Conservation (phyloP, 2,888 invertebrate genomes). For the Drymonia ruficornis region DNA sequence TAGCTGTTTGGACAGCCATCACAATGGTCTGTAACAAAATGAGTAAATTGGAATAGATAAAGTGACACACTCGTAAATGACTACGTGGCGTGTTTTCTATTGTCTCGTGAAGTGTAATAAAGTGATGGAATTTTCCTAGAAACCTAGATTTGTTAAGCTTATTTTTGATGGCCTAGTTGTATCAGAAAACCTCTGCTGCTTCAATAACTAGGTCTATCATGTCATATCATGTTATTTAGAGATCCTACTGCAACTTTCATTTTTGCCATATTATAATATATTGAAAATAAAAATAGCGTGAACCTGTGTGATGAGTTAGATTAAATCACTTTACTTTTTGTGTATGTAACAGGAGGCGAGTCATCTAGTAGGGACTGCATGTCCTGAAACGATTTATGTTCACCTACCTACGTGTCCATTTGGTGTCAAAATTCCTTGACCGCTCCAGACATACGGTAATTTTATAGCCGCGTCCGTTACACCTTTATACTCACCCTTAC, state of each 20-base stretch:
- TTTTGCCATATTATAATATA: too few relatives aligned
- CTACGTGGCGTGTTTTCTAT: not conserved
- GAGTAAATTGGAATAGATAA: conserved; percentile 22
- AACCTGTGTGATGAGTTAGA: too few relatives aligned
- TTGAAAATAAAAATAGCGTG: too few relatives aligned
- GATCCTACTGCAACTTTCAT: too few relatives aligned
- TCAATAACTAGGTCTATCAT: too few relatives aligned
- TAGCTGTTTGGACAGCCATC: conserved; percentile 18
- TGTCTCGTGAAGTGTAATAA: not conserved
- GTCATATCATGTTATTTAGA: too few relatives aligned
- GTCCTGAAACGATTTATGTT: too few relatives aligned
- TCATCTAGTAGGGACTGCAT: too few relatives aligned
- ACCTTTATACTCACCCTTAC: conserved; percentile 26
- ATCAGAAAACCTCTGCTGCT: too few relatives aligned
- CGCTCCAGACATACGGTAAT: conserved; percentile 6
- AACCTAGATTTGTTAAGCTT: not conserved
- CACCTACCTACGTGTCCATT: not conserved
- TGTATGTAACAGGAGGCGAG: too few relatives aligned
- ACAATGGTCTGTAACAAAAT: conserved; percentile 17
- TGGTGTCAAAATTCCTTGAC: not conserved
- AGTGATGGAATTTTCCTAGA: not conserved
- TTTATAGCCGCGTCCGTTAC: conserved; percentile 30
- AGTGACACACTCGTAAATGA: not conserved
- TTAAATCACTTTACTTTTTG: too few relatives aligned
- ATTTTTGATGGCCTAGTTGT: too few relatives aligned